Conservation (phyloP, 2,888 invertebrate genomes). For the Cosmopolites sordidus region DNA sequence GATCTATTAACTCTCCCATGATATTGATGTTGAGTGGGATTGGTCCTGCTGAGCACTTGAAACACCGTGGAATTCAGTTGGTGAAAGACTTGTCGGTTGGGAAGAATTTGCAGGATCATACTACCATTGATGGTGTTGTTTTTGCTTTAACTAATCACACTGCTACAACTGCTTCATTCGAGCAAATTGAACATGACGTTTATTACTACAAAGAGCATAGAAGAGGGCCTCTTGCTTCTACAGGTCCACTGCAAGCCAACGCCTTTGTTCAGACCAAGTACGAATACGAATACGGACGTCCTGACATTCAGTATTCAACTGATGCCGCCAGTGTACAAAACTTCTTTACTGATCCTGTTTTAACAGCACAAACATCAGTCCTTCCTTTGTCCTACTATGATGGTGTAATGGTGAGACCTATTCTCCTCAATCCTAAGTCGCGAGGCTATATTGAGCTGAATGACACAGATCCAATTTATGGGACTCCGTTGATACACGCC, state of each 20-base stretch:
- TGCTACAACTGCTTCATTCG: conserved; percentile 48
- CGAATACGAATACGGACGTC: conserved; percentile 49
- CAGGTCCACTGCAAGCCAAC: conserved; percentile 54
- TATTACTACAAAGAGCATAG: conserved; percentile 47
- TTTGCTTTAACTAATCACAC: conserved; percentile 56
- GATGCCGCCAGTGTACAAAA: conserved; percentile 57
- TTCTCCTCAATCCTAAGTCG: conserved; percentile 61
- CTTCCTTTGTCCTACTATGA: conserved; percentile 60
- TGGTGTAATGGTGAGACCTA: conserved; percentile 58
- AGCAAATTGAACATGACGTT: conserved; percentile 49
- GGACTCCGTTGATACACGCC: conserved; percentile 69
- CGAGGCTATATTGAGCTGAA: conserved; percentile 61
- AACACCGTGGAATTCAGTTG: conserved; percentile 52
- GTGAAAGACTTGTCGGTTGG: conserved; percentile 66
- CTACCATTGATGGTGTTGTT: conserved; percentile 59
- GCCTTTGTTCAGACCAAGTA: conserved; percentile 61
- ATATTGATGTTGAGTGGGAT: conserved; percentile 64
- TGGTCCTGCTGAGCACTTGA: conserved; percentile 56
- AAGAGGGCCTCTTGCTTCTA: conserved; percentile 54
- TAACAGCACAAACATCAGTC: conserved; percentile 45
- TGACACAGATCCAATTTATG: conserved; percentile 65
- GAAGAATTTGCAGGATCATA: conserved; percentile 70
- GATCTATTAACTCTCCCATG: conserved; percentile 60
- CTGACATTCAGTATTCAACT: conserved; percentile 65
- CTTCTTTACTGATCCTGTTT: conserved; percentile 55